Conservation (phyloP, 2,797 vertebrate species). For the Bovichtus variegatus region DNA sequence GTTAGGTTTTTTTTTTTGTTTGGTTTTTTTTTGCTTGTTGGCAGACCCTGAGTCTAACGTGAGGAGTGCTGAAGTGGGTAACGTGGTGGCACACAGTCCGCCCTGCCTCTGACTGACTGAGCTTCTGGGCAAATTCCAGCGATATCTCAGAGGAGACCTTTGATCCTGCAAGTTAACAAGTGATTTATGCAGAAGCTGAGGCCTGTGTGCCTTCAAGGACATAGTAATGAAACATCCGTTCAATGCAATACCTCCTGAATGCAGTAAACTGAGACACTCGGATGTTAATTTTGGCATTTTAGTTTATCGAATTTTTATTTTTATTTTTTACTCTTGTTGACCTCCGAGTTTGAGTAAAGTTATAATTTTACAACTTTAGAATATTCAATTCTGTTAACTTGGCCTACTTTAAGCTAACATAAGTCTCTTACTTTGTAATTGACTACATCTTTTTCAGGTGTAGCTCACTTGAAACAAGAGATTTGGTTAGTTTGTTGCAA, state of each 20-base stretch:
- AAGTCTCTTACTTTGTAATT: not conserved
- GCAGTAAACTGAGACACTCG: not conserved
- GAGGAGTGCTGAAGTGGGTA: conserved; percentile 22
- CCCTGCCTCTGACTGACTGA: conserved; percentile 62
- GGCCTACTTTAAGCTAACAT: not conserved
- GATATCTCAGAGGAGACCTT: conserved; percentile 78
- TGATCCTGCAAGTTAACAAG: conserved; percentile 73
- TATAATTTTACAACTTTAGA: not conserved
- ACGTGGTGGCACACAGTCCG: conserved; percentile 33
- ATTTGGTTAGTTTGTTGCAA: not conserved
- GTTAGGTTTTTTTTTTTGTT: not conserved
- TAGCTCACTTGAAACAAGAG: not conserved
- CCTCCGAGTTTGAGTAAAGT: not conserved
- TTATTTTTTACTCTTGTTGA: not conserved
- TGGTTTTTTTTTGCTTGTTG: not conserved
- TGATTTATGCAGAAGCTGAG: conserved; percentile 33
- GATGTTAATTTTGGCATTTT: not conserved
- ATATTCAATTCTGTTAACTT: not conserved
- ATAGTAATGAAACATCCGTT: not conserved
- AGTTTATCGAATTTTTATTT: not conserved
- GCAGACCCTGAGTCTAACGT: not conserved
- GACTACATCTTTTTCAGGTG: not conserved
- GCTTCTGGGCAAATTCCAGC: conserved; percentile 64
- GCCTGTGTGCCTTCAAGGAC: conserved; percentile 44
- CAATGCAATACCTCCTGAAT: not conserved